Conservation (phyloP, 2,113 vertebrate genomes). For the Chascanopsetta lugubris region DNA sequence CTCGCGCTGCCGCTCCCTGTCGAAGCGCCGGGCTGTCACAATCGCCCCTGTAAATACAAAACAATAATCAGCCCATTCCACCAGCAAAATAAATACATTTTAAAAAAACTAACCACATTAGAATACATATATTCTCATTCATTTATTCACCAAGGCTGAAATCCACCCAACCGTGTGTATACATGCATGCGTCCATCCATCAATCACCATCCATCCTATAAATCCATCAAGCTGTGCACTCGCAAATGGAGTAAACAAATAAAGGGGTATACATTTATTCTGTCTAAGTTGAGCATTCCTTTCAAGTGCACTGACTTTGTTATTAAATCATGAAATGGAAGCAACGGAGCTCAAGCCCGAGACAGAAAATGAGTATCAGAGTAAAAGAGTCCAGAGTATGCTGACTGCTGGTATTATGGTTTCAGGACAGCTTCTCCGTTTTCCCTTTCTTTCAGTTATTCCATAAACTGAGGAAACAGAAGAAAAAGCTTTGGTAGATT, state of each 20-base stretch:
- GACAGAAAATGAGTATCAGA: slow-evolving; percentile 36
- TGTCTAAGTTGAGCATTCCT: slow-evolving; percentile 16
- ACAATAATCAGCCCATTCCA: slow-evolving; percentile 26
- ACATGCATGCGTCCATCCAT: slow-evolving; percentile 11
- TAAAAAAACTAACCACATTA: too few species aligned
- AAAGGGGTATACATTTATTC: slow-evolving; percentile 26
- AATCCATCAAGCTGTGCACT: slow-evolving; percentile 1
- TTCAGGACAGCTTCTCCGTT: slow-evolving; percentile 16
- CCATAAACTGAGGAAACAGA: too few species aligned
- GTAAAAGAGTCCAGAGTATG: slow-evolving; percentile 18
- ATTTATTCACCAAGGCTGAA: slow-evolving; percentile 9
- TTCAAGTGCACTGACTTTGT: slow-evolving; percentile 32
- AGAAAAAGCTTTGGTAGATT: not conserved
- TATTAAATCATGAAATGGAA: slow-evolving; percentile 41
- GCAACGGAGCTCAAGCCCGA: slow-evolving; percentile 8
- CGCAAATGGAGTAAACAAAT: slow-evolving; percentile 26
- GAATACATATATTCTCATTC: slow-evolving; percentile 1
- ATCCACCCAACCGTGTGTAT: not conserved
- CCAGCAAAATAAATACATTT: slow-evolving; percentile 1
- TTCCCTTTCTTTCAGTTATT: not conserved
- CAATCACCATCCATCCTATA: slow-evolving; percentile 13
- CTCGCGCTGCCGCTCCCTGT: slow-evolving; percentile 90
- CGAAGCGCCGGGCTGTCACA: slow-evolving; percentile 84
- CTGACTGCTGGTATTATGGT: slow-evolving; percentile 2
- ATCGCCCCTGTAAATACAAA: slow-evolving; percentile 81